Conservation (phyloP, 2,888 invertebrate species). For the Thera obeliscata region DNA sequence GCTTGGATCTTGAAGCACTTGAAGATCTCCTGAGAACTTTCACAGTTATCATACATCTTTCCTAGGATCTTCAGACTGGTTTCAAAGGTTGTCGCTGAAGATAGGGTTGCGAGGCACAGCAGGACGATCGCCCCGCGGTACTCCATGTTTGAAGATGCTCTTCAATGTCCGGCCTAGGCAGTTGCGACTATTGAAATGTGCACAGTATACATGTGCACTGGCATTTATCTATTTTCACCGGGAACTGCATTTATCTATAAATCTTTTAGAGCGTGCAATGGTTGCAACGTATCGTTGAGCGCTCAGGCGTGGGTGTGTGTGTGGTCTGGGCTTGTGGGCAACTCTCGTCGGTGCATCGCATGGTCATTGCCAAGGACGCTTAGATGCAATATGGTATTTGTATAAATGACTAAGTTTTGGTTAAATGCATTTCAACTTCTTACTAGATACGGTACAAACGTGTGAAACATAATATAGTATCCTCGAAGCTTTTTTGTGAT, state of each 20-base stretch:
- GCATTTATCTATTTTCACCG: slow-evolving; percentile 85
- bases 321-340: slow-evolving; percentile 32
- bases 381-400: slow-evolving; percentile 41
- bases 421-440: no score
- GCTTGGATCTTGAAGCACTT: slow-evolving; percentile 90
- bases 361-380: slow-evolving; percentile 67
- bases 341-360: slow-evolving; percentile 43
- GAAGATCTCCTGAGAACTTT: slow-evolving; percentile 85
- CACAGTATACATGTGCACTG: slow-evolving; percentile 78
- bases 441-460: no score
- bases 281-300: slow-evolving; percentile 80
- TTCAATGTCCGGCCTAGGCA: slow-evolving; percentile 72
- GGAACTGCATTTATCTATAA: slow-evolving; percentile 85
- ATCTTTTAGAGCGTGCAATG: slow-evolving; percentile 85
- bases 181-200: slow-evolving; percentile 81
- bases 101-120: slow-evolving; percentile 67
- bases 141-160: slow-evolving; percentile 61
- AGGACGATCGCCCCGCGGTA: slow-evolving; percentile 72
- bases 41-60: slow-evolving; percentile 86
- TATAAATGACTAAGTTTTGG: slow-evolving; percentile 31
- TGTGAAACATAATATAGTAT: no score
- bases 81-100: slow-evolving; percentile 71
- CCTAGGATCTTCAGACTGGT: slow-evolving; percentile 78
- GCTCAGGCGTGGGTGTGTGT: slow-evolving; percentile 74
- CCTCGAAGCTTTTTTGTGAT: no score